Conservation (phyloP, 2,888 invertebrate species). For the Pammene fasciana region DNA sequence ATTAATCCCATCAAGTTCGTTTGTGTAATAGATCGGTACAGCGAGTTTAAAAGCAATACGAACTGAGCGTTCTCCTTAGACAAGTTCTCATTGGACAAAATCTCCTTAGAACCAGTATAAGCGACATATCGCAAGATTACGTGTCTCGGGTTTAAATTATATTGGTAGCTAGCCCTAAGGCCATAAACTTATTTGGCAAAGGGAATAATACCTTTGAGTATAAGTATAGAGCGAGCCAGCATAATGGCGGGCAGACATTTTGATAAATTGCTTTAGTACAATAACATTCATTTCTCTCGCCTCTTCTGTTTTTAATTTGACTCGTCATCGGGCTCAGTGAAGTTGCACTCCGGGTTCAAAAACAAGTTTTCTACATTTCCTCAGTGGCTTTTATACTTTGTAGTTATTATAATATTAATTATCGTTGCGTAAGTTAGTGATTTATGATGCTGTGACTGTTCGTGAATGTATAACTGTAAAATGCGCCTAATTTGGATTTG, state of each 20-base stretch:
- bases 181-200: background rate
- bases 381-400: conserved; percentile 53
- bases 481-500: conserved; percentile 10
- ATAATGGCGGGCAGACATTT: conserved; percentile 62
- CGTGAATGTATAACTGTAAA: conserved; percentile 29
- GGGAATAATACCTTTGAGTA: conserved; percentile 41
- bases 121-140: background rate
- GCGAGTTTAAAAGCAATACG: conserved; percentile 63
- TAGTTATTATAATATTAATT: conserved; percentile 51
- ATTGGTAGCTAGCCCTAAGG: background rate
- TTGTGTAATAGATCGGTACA: conserved; percentile 64
- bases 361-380: conserved; percentile 62
- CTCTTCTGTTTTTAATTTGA: conserved; percentile 68
- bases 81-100: conserved; percentile 49
- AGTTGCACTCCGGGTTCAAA: conserved; percentile 51
- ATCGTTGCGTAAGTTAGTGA: conserved; percentile 40
- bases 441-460: conserved; percentile 18
- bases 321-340: conserved; percentile 66
- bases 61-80: conserved; percentile 59
- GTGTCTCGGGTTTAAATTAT: background rate
- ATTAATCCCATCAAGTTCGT: conserved; percentile 59
- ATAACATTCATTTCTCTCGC: conserved; percentile 69
- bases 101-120: background rate
- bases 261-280: conserved; percentile 77
- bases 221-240: conserved; percentile 47